A percentile compares a stretch with the other conserved stretches of the same genome.
These are phyloP conservation scores for Hydraecia micacea DNA, from an alignment of 2,888 invertebrate genomes.

Conservation along the genomic window DNA sequence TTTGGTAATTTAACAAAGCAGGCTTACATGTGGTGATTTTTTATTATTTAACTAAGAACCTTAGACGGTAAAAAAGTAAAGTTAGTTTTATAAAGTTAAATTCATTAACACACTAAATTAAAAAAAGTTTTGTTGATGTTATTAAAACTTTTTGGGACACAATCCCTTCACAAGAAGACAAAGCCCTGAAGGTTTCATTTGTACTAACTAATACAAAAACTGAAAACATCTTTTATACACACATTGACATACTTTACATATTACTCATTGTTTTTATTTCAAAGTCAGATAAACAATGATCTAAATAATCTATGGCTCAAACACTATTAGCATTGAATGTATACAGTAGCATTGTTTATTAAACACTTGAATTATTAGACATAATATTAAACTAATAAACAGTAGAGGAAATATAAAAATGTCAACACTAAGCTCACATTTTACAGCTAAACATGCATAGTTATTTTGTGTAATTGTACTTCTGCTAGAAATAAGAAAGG, in stretches of 20 bases:
- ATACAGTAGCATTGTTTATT: conserved; percentile 23
- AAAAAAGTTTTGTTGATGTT: not conserved
- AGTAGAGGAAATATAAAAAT: not conserved
- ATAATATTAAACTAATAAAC: not conserved
- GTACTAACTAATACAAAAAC: not conserved
- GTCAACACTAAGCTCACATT: not conserved
- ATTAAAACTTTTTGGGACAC: not conserved
- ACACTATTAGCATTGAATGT: conserved; percentile 14
- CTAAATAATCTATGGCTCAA: conserved; percentile 1
- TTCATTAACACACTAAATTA: not conserved
- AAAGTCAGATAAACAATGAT: conserved; percentile 27
- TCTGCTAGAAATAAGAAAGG: not conserved
- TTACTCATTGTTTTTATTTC: conserved; percentile 29
- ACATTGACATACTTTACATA: conserved; percentile 1
- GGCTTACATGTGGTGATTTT: conserved; percentile 28
- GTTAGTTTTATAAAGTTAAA: not conserved
- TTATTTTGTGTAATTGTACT: not conserved
- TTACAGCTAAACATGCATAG: not conserved
- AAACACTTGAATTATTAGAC: conserved; percentile 20
- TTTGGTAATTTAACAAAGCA: not conserved
- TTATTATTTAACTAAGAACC: not conserved
- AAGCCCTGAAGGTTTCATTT: not conserved
- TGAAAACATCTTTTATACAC: not conserved
- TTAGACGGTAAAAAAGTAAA: not conserved
- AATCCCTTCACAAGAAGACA: not conserved